Evolutionary conservation across 2,797 vertebrate species (phyloP).

Genomic region (Salmo trutta): DNA sequence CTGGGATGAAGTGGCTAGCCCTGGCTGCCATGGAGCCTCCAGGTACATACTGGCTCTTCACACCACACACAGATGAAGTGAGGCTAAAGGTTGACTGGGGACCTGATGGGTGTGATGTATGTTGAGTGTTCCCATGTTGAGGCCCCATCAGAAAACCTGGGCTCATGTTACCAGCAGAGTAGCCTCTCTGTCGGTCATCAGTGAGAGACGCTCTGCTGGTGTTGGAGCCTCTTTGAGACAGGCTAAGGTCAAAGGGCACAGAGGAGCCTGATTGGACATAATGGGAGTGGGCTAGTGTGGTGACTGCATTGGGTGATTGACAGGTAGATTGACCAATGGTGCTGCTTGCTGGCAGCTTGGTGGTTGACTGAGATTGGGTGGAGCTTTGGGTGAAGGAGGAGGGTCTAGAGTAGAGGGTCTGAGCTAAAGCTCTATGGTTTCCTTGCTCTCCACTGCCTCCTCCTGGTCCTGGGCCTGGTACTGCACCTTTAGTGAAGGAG

Average conservation of each 20-base stretch:
- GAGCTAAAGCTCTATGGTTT: conserved; percentile 16
- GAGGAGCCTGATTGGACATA: conserved; percentile 34
- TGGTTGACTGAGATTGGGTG: conserved; percentile 78
- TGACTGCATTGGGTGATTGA: conserved; percentile 8
- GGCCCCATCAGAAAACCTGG: conserved; percentile 7
- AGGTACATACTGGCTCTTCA: conserved; percentile 62
- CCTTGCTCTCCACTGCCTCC: conserved; percentile 68
- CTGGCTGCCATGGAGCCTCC: conserved; percentile 55
- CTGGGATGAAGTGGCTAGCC: conserved; percentile 82
- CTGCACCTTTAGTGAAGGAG: conserved; percentile 68
- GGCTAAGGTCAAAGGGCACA: conserved; percentile 38
- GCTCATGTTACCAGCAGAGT: neutral
- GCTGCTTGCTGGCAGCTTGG: conserved; percentile 58
- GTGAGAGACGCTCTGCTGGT: conserved; percentile 25
- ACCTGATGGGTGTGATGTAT: conserved; percentile 33
- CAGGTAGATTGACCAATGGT: conserved; percentile 47
- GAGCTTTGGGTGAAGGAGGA: conserved; percentile 72
- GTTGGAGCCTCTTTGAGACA: conserved; percentile 29
- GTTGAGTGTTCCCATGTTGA: conserved; percentile 15
- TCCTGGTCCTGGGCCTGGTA: conserved; percentile 82
- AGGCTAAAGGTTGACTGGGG: conserved; percentile 19
- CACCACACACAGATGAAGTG: conserved; percentile 41
- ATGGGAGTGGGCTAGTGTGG: conserved; percentile 5
- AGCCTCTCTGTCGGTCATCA: conserved; percentile 45
- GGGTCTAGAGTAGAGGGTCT: conserved; percentile 43